Evolutionary conservation across 2,888 invertebrate genomes (phyloP).

Genomic region (Macaria notata): DNA sequence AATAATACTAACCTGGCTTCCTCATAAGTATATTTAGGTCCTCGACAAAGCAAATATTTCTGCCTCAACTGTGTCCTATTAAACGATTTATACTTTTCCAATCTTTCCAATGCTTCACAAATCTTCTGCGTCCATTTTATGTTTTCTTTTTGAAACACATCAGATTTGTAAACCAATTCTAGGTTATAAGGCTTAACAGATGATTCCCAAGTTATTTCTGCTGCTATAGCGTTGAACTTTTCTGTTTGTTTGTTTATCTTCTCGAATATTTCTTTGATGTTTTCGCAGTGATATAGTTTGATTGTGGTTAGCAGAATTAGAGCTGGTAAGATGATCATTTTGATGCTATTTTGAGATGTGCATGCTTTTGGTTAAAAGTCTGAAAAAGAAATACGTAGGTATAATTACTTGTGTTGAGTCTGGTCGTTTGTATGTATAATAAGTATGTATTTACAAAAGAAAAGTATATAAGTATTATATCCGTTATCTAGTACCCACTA

Average conservation of each 20-base stretch:
- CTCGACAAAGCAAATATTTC: conserved; percentile 84
- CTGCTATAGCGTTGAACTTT: conserved; percentile 56
- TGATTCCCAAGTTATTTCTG: conserved; percentile 67
- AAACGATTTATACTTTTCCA: conserved; percentile 46
- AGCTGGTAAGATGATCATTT: conserved; percentile 24
- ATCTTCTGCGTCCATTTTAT: conserved; percentile 56
- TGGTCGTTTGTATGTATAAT: no score
- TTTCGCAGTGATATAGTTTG: conserved; percentile 35
- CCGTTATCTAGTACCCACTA: no score
- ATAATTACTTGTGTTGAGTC: no score
- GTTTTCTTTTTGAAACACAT: conserved; percentile 50
- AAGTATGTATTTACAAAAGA: no score
- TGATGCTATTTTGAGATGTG: not conserved
- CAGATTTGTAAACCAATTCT: conserved; percentile 43
- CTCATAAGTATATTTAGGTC: conserved; percentile 79
- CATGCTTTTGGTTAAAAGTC: no score
- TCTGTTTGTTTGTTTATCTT: conserved; percentile 55
- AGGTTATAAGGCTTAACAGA: conserved; percentile 53
- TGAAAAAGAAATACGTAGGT: no score
- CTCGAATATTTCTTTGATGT: conserved; percentile 48
- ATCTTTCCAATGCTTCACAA: conserved; percentile 49
- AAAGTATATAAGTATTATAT: no score
- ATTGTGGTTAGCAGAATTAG: conserved; percentile 19
- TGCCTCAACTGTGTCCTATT: conserved; percentile 72
- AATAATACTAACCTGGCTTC: conserved; percentile 80